Evolutionary conservation across 2,888 invertebrate species (phyloP), one percentile per base, ranked within the genome.

Genomic region (Ophion obscuratus): DNA sequence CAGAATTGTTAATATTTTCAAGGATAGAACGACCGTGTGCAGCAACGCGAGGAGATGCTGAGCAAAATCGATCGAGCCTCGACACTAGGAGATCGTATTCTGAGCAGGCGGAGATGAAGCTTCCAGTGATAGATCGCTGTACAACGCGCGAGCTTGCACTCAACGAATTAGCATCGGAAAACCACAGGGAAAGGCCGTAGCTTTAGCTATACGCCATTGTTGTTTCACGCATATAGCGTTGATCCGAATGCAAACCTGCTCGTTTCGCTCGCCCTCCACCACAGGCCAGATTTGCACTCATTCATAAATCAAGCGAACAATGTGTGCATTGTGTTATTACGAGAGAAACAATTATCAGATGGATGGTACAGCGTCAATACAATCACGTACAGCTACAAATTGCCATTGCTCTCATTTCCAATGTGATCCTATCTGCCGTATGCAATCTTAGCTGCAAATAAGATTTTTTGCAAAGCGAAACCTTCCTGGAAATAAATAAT

Each of bases 101-200:
- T 11, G n/a, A 7, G 17, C 62, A 7, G n/a, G 14, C 14, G 57
- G 31, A 84, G 66, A 9, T 17, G 44, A 76, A 66, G 75, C 36
- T 53, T 47, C 31, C 61, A 66, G 61, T 17, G 47, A 47, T 31
- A 36, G 36, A 76, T 64, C 47, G 36, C 57, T 59, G 78, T 47
- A 53, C 27, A 70, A 74, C 62, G 74, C n/a, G 76, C 66, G 70
- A 79, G 47, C 47, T 83, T 80, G 84, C 84, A 86, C 76, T 83
- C 81, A 64, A 81, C 76, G 80, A 82, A 88, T 87, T 87, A 87
- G 80, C 86, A 84, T 88, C 81, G 20, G 20, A 71, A 83, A 68
- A 80, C 83, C 83, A 62, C 84, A 81, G 77, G 62, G 81, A 81
- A 78, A 81, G 77, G 67, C 76, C 68, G 53, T 74, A 57, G 61